These are phyloP conservation scores for Ia io DNA, from an alignment of 2,113 vertebrate species.

Conservation along the genomic window DNA sequence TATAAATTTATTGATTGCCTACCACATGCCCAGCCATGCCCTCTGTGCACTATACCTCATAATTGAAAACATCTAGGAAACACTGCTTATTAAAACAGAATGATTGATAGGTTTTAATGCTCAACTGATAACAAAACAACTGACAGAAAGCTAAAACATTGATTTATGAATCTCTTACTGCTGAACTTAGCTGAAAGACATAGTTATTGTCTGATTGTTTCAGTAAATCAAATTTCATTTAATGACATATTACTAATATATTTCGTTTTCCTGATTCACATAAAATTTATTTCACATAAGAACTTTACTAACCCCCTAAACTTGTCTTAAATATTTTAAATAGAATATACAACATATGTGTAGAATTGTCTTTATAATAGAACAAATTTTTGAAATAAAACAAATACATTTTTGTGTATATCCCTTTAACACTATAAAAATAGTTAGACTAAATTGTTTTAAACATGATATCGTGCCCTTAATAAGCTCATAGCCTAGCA, in stretches of 20 bases:
- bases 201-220: conserved; percentile 71
- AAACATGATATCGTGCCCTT: background rate
- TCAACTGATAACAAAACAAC: conserved; percentile 12
- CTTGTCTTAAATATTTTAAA: background rate
- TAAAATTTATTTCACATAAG: conserved; percentile 20
- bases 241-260: conserved; percentile 70
- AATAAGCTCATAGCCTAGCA: background rate
- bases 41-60: background rate
- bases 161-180: conserved; percentile 74
- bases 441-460: background rate
- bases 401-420: background rate
- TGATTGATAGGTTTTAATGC: conserved; percentile 32
- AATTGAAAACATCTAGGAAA: conserved; percentile 33
- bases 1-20: conserved; percentile 6
- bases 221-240: conserved; percentile 73
- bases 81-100: conserved; percentile 51
- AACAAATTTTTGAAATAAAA: background rate
- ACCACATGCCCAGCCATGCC: background rate
- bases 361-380: background rate
- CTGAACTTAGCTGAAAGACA: conserved; percentile 52
- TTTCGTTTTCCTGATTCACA: background rate
- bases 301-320: background rate
- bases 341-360: background rate
- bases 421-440: background rate
- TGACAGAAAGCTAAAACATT: conserved; percentile 54